Base-by-base conservation (phyloP, 2,797 vertebrate genomes). In the Hydrophis major region DNA sequence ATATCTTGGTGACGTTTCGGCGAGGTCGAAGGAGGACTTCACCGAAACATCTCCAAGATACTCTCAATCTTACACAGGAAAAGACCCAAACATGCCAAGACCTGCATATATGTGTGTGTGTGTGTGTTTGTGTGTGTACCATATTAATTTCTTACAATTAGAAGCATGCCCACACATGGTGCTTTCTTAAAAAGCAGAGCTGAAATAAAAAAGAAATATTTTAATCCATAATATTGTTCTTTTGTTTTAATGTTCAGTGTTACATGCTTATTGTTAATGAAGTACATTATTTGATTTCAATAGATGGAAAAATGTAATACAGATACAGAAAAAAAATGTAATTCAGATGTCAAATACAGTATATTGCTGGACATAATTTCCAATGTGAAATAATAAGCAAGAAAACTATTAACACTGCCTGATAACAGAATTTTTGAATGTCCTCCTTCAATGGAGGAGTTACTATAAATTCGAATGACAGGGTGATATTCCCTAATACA, bases 371-470 rank as follows among this genome's bases (percentile, higher is more conserved):
- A 95, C 91, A 88, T 12, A 88, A 93, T 95, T 93, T 59, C 83
- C 92, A 14, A 57, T 92, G 53, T 87, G 55, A 95, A 96, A 94
- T 94, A 47, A 37, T 90, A 59, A 74, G n/a, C 8, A 56, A 63
- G 93, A 92, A 93, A 92, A 95, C 96, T 96, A 93, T 94, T 94
- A 96, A 93, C 94, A 95, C 93, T 94, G 91, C 94, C 91, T 93
- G 86, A 53, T 87, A 96, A 95, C 94, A 96, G 94, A 95, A 94
- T 96, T 95, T 95, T 92, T 27, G 90, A 96, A 92, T 96, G 93
- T 93, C 94, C 95, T 93, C 94, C 96, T 96, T 95, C 92, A 92
- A 87, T 90, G 92, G 90, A 95, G 88, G 90, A 95, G 94, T 89
- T 86, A 83, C 92, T 96, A 96, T 96, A 93, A 96, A 95, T 94